Percentiles rank a stretch among this genome's conserved stretches.
phyloP scores from a whole-genome alignment of 2,797 vertebrate species.

The Neomorphus geoffroyi region DNA sequence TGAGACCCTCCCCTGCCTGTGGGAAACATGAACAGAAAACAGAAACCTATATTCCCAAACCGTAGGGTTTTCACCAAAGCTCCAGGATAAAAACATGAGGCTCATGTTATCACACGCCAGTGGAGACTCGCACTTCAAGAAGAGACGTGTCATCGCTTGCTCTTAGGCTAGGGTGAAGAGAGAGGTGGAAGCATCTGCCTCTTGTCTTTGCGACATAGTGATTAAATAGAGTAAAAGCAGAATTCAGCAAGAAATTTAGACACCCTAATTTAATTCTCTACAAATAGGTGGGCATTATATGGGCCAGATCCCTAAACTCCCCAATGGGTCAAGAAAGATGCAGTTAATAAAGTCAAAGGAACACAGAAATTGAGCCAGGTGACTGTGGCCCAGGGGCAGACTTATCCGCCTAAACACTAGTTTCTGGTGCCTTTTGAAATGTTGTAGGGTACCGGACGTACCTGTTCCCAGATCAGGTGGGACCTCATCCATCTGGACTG shows the following conservation, averaged over 20 bases:
- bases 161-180: not conserved
- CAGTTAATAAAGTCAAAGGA: not conserved
- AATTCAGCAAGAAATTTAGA: not conserved
- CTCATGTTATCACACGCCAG: accelerated
- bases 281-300: accelerated
- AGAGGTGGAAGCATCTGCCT: not conserved
- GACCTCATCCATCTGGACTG: not conserved
- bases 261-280: not conserved
- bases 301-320: not conserved
- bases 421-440: not conserved
- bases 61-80: not conserved
- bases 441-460: not conserved
- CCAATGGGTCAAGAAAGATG: not conserved
- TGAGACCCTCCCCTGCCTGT: not conserved
- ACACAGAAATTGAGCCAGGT: not conserved
- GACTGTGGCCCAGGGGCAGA: not conserved
- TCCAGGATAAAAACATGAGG: not conserved
- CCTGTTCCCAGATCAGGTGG: not conserved
- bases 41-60: not conserved
- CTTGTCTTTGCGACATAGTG: not conserved
- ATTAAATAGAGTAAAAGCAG: not conserved
- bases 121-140: not conserved
- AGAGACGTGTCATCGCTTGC: not conserved
- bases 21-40: not conserved
- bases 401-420: not conserved